Evolutionary conservation across 2,888 invertebrate species (phyloP), one percentile per base, ranked within the genome.

Genomic region (Exocentrus adspersus): DNA sequence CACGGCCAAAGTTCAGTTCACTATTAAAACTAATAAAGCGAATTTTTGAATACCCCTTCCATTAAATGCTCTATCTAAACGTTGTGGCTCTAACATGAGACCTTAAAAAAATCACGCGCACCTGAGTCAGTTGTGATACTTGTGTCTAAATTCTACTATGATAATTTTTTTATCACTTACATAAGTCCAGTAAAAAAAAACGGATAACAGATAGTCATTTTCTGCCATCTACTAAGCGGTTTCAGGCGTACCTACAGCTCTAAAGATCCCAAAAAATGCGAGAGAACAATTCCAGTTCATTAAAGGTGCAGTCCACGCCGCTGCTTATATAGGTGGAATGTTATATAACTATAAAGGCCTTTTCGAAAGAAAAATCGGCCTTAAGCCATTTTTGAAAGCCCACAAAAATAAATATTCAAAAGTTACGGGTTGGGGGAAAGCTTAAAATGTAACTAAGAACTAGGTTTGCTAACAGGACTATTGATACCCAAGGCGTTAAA

Each of bases 401-500:
- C 46, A n/a, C n/a, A 45, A 45, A 56, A 45, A 45, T 56, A 43
- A 45, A 45, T 30, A 43, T 43, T 32, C 32, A 57, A 46, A 57
- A 45, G 20, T 17, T 45, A 46, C n/a, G n/a, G n/a, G n/a, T n/a
- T n/a, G n/a, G n/a, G n/a, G 20, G 41, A 41, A 50, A 60, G 60
- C 58, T 61, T 62, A 60, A 61, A 60, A 45, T 64, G 58, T 60
- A 63, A 60, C 20, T 81, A 81, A 72, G 81, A 80, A 72, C 79
- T 81, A 69, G 81, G 80, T 72, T 82, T 82, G 77, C 74, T 79
- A 70, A 79, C 77, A 54, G 83, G 87, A 75, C 90, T 90, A 85
- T 91, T 89, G 85, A 92, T 89, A 80, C 93, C 92, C 85, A 93
- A 87, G 81, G 90, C 93, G 87, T 90, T 90, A 87, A 93, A 92